Conservation (phyloP, 2,888 invertebrate genomes). For the Endomychus coccineus region DNA sequence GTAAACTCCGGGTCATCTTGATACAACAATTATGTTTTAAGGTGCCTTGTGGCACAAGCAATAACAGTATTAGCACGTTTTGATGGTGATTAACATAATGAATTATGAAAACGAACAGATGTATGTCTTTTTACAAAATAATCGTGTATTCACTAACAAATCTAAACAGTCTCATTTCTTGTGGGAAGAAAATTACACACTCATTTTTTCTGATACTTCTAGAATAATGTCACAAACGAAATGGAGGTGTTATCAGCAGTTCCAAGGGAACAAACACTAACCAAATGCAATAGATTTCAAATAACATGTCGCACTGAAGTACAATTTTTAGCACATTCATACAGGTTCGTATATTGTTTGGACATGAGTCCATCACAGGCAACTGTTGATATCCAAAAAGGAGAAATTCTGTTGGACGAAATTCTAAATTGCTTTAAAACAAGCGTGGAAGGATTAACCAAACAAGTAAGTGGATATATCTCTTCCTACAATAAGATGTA, state of each 20-base stretch:
- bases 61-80: too few species aligned
- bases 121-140: too few species aligned
- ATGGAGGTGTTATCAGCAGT: slow-evolving; percentile 58
- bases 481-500: neutral
- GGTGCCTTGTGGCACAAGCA: too few species aligned
- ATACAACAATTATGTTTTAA: too few species aligned
- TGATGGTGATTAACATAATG: too few species aligned
- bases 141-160: too few species aligned
- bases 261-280: slow-evolving; percentile 46
- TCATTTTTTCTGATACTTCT: slow-evolving; percentile 37
- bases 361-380: slow-evolving; percentile 73
- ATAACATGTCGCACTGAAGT: slow-evolving; percentile 53
- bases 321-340: slow-evolving; percentile 61
- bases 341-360: slow-evolving; percentile 66
- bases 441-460: slow-evolving; percentile 50
- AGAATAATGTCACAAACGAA: slow-evolving; percentile 48
- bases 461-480: slow-evolving; percentile 49
- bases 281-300: slow-evolving; percentile 45
- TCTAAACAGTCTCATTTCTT: too few species aligned
- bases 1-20: too few species aligned
- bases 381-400: slow-evolving; percentile 57
- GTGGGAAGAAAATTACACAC: slow-evolving; percentile 3
- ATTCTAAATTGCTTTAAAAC: slow-evolving; percentile 50
- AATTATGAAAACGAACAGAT: too few species aligned
- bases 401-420: slow-evolving; percentile 55